Evolutionary conservation across 2,888 invertebrate species (phyloP).

Genomic region (Bugula neritina): DNA sequence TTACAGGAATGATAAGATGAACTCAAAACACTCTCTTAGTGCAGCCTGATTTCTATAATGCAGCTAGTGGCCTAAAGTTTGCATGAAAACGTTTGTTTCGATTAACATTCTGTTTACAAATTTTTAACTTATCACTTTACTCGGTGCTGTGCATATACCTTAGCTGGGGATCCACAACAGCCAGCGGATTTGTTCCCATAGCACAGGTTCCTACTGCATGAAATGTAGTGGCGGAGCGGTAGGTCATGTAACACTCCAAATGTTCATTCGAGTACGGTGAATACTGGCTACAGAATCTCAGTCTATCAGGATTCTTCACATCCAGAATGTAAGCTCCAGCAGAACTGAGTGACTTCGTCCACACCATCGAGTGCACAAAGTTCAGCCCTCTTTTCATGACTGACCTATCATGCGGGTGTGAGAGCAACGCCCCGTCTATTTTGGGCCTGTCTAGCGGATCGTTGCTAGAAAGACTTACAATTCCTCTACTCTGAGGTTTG

Average conservation of each 20-base stretch:
- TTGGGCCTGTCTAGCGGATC: background rate
- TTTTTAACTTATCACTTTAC: too few species aligned
- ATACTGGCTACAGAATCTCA: background rate
- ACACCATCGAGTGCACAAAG: background rate
- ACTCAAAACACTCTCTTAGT: too few species aligned
- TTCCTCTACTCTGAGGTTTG: slow-evolving; percentile 9
- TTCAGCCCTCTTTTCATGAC: slow-evolving; percentile 9
- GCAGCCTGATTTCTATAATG: too few species aligned
- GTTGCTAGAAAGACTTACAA: background rate
- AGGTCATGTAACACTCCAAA: slow-evolving; percentile 1
- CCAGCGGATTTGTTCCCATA: slow-evolving; percentile 19
- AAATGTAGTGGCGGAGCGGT: slow-evolving; percentile 25
- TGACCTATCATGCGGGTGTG: background rate
- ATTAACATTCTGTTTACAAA: too few species aligned
- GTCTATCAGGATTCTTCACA: background rate
- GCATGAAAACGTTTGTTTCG: too few species aligned
- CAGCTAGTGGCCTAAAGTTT: too few species aligned
- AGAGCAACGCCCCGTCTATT: background rate
- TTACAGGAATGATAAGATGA: too few species aligned
- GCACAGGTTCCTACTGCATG: slow-evolving; percentile 26
- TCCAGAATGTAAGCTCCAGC: background rate
- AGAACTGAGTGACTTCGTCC: background rate
- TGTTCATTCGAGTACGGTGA: slow-evolving; percentile 6
- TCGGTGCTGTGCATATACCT: too few species aligned
- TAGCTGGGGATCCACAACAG: slow-evolving; percentile 24